phyloP scores from a whole-genome alignment of 2,113 vertebrate species.

The Ailuropoda melanoleuca region DNA sequence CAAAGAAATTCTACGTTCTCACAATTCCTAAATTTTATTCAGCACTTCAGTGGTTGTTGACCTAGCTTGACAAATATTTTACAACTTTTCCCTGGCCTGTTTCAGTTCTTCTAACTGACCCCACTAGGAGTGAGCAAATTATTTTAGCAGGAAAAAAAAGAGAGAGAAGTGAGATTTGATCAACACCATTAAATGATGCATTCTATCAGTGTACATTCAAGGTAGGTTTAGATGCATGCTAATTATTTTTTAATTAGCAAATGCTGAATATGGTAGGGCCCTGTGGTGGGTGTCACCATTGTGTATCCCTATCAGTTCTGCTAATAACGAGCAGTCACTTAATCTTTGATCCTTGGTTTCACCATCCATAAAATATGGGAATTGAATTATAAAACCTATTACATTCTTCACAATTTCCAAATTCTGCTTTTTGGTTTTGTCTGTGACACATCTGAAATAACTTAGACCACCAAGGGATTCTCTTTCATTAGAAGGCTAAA shows the following conservation, averaged over 20 bases:
- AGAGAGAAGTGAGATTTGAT: background rate
- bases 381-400: background rate
- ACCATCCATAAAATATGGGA: background rate
- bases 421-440: constrained; percentile 15
- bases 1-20: background rate
- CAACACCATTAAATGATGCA: background rate
- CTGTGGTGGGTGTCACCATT: background rate
- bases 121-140: background rate
- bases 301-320: background rate
- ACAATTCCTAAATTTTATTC: background rate
- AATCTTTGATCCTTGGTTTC: background rate
- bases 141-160: background rate
- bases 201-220: background rate
- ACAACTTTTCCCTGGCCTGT: background rate
- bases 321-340: background rate
- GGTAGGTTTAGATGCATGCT: background rate
- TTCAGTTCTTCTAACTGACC: constrained; percentile 31
- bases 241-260: constrained; percentile 16
- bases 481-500: background rate
- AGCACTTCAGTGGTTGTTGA: background rate
- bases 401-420: background rate
- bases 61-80: background rate
- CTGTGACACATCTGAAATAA: background rate
- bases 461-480: background rate
- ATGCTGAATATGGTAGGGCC: background rate